Evolutionary conservation across 1,140 invertebrate genomes (phyloP), one percentile per base, ranked within the genome.

Genomic region (Anastatus disparis): DNA sequence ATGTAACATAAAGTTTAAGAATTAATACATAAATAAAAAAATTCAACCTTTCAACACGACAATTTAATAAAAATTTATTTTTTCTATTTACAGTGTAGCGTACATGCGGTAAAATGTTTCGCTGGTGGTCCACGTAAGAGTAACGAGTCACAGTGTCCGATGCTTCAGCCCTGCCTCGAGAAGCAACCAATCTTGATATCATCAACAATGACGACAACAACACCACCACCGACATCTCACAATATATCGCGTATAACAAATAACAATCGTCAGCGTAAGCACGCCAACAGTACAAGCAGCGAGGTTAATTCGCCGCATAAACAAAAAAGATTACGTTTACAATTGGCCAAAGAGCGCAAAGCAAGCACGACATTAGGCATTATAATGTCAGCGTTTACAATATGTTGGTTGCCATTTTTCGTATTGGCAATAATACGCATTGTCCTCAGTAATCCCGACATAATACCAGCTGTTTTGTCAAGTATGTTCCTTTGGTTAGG

Each of bases 361-460:
- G 97, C 97, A 3, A 97, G 95, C 58, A 96, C 96, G 20, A 99
- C 97, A 0, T 88, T 99, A 64, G 97, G 97, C 13, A 98, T 99
- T 63, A 98, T 99, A 58, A 96, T 97, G 94, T 97, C 94, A 69
- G 95, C 97, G 1, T 99, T 99, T 79, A 94, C 93, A 15, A 87
- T 98, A 63, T 99, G 97, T 82, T 99, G 97, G 97, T 86, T 99
- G 35, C 97, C 97, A 2, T 99, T 98, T 83, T 98, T 99, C 84
- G 93, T 98, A 8, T 87, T 97, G 35, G 95, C 96, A 1, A 84
- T 97, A 10, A 90, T 97, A 31, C 88, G 91, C 78, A 94, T 91
- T n/a, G 97, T 97, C 78, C 85, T 94, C 3, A 86, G 78, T 63
- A 88, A 89, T 67, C 90, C 87, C 52, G 85, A 89, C 46, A 85